Evolutionary conservation across 2,888 invertebrate genomes (phyloP), one percentile per base, ranked within the genome.

Genomic region (Cephus runcator): DNA sequence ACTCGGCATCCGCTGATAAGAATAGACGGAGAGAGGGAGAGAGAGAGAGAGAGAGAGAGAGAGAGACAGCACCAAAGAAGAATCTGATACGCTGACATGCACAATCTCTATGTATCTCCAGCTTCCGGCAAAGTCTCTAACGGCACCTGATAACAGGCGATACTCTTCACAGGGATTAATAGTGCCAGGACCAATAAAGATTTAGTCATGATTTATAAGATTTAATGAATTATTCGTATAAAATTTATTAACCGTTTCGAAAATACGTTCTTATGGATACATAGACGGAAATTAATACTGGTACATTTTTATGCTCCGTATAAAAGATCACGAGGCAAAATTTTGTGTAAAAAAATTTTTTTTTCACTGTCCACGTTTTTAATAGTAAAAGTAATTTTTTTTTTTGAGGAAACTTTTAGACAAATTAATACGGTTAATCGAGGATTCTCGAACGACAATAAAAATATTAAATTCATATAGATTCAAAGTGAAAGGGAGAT

Each of bases 1-100:
- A 82, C 83, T 76, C 75, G 34, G 71, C 12, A 74, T 33, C 36
- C 75, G 69, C 76, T 69, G 40, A 15, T 40, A 40, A 40, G 40
- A 15, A 23, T 40, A 40, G 40, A 40, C 6, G 40, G 12, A 12
- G 36, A 12, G 35, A 12, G 35, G 2, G 15, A 0, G 15, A 15
- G 12, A 36, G 36, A 12, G 36, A 12, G 12, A 12, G 40, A 15
- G 40, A 40, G 15, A 15, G 12, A 36, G 36, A 12, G 36, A 12
- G 12, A 12, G 40, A 15, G 40, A 40, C 1, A 40, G 56, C 1
- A 56, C 56, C 56, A 56, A 56, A 23, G 56, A 56, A 9, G 56
- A 56, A 56, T 9, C 15, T 56, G 56, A 56, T 15, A 56, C 56
- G 56, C 56, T 9, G 56, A 56, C 56, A 23, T 56, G 56, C 56